Evolutionary conservation across 2,797 vertebrate genomes (phyloP).

Genomic region (Myiotriccus ornatus): DNA sequence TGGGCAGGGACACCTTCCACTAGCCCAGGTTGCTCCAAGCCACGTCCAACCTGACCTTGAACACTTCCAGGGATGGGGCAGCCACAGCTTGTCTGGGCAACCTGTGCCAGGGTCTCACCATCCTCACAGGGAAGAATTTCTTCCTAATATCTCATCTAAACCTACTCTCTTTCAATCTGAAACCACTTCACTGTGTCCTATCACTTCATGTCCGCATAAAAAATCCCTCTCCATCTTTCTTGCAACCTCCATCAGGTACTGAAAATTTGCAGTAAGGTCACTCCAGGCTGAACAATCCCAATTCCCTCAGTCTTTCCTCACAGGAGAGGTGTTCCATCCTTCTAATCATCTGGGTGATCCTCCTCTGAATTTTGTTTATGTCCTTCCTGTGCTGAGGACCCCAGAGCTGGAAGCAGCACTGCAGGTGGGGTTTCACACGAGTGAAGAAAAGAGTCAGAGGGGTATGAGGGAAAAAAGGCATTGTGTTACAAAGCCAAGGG

Average conservation of each 20-base stretch:
- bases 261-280: background rate
- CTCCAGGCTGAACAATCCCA: background rate
- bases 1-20: background rate
- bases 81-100: background rate
- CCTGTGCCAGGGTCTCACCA: background rate
- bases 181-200: background rate
- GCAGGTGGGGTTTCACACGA: background rate
- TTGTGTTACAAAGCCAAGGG: background rate
- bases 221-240: background rate
- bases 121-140: background rate
- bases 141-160: background rate
- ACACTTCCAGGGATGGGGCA: background rate
- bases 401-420: background rate
- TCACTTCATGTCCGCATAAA: no score
- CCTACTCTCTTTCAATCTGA: background rate
- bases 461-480: background rate
- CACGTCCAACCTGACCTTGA: rapidly evolving
- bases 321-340: background rate
- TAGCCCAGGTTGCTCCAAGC: background rate
- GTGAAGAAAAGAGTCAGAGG: background rate
- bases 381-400: background rate
- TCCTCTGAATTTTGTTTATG: background rate
- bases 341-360: background rate
- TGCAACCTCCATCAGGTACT: background rate
- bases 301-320: background rate